Evolutionary conservation across 2,113 vertebrate genomes (phyloP).

Genomic region (Bambusicola thoracicus): DNA sequence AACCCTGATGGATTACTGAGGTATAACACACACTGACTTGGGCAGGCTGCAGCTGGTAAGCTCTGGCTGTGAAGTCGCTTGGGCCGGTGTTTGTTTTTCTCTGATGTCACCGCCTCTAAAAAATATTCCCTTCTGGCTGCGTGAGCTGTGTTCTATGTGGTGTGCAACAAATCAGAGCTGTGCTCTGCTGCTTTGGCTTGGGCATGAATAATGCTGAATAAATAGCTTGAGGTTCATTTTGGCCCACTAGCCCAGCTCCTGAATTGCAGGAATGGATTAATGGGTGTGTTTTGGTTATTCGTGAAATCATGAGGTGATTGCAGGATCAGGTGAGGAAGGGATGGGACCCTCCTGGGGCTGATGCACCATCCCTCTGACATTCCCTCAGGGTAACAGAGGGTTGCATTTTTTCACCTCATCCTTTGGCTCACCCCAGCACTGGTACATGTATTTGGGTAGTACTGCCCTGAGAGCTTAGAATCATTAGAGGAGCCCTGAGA

Average conservation of each 20-base stretch:
- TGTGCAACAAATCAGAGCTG: not conserved
- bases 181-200: not conserved
- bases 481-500: no score
- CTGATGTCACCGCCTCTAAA: not conserved
- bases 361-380: not conserved
- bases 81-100: not conserved
- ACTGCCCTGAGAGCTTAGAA: not conserved
- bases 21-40: not conserved
- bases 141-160: not conserved
- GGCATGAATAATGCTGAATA: accelerated
- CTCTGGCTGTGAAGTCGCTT: not conserved
- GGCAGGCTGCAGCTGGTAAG: not conserved
- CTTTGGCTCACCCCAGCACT: accelerated
- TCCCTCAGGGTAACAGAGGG: not conserved
- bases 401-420: not conserved
- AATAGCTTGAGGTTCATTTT: not conserved
- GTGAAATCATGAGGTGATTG: not conserved
- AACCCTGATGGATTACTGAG: not conserved
- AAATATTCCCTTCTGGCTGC: not conserved
- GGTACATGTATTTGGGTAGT: accelerated
- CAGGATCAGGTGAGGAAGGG: not conserved
- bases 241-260: not conserved
- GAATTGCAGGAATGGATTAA: not conserved
- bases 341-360: not conserved
- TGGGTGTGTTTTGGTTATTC: not conserved